These are phyloP conservation scores for Salminus brasiliensis DNA, from an alignment of 2,113 vertebrate species.

Conservation along the genomic window DNA sequence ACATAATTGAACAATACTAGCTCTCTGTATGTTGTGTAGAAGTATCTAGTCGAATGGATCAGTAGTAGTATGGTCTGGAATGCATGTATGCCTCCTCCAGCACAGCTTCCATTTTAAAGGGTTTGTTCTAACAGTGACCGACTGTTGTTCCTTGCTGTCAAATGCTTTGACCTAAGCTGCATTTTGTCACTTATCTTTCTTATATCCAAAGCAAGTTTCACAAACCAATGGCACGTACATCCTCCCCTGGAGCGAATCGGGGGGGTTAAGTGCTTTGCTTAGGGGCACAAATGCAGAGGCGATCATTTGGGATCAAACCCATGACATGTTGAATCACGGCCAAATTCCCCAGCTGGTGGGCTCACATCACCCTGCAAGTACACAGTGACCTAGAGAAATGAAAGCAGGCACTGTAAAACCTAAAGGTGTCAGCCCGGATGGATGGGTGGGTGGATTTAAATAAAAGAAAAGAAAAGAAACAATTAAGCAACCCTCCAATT, in stretches of 20 bases:
- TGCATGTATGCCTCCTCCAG: too few species aligned
- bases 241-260: background rate
- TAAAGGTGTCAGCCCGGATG: constrained; percentile 7
- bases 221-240: background rate
- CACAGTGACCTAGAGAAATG: constrained; percentile 11
- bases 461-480: background rate
- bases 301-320: constrained; percentile 24
- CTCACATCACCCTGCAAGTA: background rate
- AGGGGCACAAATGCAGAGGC: constrained; percentile 9
- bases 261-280: constrained; percentile 30
- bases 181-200: background rate
- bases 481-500: background rate
- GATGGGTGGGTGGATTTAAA: background rate
- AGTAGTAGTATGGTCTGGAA: too few species aligned
- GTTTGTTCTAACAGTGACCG: background rate
- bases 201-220: background rate
- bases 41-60: too few species aligned
- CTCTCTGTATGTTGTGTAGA: too few species aligned
- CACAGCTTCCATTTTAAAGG: too few species aligned
- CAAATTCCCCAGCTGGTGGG: constrained; percentile 10
- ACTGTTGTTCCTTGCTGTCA: background rate
- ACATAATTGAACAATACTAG: too few species aligned
- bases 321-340: constrained; percentile 29
- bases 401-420: constrained; percentile 9
- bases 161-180: constrained; percentile 13